Evolutionary conservation across 2,797 vertebrate species (phyloP).

Genomic region (Mormyrus hasselquistii): DNA sequence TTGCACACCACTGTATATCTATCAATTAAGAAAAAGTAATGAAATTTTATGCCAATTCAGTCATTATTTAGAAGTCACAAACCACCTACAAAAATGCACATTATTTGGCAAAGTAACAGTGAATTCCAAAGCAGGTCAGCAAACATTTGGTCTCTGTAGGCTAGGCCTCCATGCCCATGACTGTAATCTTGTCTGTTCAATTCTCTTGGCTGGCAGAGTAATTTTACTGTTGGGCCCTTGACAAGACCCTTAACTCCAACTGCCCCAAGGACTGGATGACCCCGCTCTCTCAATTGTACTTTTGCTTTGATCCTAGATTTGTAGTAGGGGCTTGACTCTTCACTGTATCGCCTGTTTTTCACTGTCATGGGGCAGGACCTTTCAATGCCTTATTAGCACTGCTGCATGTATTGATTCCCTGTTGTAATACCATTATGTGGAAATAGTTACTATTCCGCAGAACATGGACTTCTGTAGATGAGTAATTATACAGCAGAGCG

Average conservation of each 20-base stretch:
- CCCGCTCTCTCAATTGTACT: neutral
- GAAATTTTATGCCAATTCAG: neutral
- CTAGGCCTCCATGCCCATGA: neutral
- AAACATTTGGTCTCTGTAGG: neutral
- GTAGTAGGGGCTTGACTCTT: neutral
- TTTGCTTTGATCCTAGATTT: neutral
- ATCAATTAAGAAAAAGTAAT: neutral
- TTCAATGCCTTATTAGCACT: neutral
- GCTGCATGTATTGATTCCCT: neutral
- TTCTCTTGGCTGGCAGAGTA: neutral
- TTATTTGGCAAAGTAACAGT: neutral
- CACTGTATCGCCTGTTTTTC: neutral
- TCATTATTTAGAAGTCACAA: neutral
- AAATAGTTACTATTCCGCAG: neutral
- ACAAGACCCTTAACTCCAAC: neutral
- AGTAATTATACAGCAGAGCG: neutral
- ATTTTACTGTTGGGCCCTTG: neutral
- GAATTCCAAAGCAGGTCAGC: neutral
- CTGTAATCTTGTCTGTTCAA: neutral
- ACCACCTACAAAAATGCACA: neutral
- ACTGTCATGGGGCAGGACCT: neutral
- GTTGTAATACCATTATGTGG: neutral
- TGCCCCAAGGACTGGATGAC: neutral
- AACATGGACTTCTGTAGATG: neutral
- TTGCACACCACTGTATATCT: neutral